Conservation (phyloP, 2,888 invertebrate species). For the Drosophila eohydei region DNA sequence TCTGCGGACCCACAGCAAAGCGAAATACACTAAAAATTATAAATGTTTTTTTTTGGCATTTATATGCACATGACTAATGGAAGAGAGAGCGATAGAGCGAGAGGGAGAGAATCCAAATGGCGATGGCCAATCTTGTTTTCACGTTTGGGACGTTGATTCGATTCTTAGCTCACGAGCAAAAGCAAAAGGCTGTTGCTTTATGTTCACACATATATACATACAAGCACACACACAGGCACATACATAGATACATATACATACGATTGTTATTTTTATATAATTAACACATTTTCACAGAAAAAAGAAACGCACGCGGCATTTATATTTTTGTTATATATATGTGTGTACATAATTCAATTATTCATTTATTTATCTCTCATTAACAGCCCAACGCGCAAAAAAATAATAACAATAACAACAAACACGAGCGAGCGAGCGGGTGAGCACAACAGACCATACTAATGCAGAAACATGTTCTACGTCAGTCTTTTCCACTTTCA, state of each 20-base stretch:
- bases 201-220: slow-evolving; percentile 14
- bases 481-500: slow-evolving; percentile 61
- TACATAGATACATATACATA: slow-evolving; percentile 1
- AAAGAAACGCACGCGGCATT: slow-evolving; percentile 49
- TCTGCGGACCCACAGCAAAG: slow-evolving; percentile 6
- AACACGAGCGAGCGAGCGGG: slow-evolving; percentile 1
- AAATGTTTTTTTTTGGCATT: slow-evolving; percentile 15
- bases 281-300: slow-evolving; percentile 70
- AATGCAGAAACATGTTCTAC: slow-evolving; percentile 73
- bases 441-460: slow-evolving; percentile 61
- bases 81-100: slow-evolving; percentile 13
- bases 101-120: slow-evolving; percentile 34
- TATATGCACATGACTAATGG: slow-evolving; percentile 64
- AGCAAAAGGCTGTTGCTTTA: slow-evolving; percentile 62
- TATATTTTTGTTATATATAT: slow-evolving; percentile 39
- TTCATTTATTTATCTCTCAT: slow-evolving; percentile 79
- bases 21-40: slow-evolving; percentile 9
- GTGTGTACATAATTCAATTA: slow-evolving; percentile 74
- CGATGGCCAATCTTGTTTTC: slow-evolving; percentile 64
- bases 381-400: slow-evolving; percentile 50
- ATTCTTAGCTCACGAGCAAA: slow-evolving; percentile 62
- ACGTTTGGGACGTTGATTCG: slow-evolving; percentile 65
- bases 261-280: slow-evolving; percentile 59
- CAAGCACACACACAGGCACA: background rate
- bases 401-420: slow-evolving; percentile 53